phyloP scores from a whole-genome alignment of 1,140 invertebrate species.

The Ceratosolen fusciceps region DNA sequence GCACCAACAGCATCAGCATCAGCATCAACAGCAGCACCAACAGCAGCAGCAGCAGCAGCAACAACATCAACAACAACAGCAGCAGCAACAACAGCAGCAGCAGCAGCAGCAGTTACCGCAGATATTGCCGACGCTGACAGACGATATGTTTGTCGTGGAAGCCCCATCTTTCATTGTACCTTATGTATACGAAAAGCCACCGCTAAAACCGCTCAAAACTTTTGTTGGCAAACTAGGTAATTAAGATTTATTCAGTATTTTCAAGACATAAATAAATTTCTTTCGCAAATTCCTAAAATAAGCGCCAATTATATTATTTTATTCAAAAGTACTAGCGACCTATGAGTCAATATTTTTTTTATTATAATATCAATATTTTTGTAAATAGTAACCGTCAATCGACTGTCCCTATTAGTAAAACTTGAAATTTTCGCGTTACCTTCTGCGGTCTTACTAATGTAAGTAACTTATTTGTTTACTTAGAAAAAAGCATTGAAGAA shows the following conservation, averaged over 20 bases:
- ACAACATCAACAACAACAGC: conserved; percentile 60
- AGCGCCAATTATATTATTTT: too few species aligned
- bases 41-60: conserved; percentile 52
- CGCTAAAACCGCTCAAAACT: conserved; percentile 82
- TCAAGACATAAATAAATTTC: too few species aligned
- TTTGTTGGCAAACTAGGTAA: conserved; percentile 77
- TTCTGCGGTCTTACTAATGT: too few species aligned
- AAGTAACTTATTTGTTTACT: too few species aligned
- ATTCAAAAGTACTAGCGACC: too few species aligned
- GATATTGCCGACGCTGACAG: conserved; percentile 84
- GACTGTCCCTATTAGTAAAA: too few species aligned
- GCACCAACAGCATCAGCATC: conserved; percentile 37
- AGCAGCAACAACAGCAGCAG: conserved; percentile 57
- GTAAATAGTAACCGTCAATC: too few species aligned
- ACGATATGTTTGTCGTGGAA: conserved; percentile 92
- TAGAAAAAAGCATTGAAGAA: conserved; percentile 76
- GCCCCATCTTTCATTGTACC: conserved; percentile 93
- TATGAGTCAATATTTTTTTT: too few species aligned
- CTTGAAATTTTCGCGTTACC: too few species aligned
- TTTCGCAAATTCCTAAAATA: too few species aligned
- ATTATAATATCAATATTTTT: too few species aligned
- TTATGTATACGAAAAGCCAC: conserved; percentile 92
- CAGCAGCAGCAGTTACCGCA: conserved; percentile 70
- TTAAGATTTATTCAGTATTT: neutral
- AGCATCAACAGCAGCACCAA: conserved; percentile 56